Evolutionary conservation across 2,113 vertebrate species (phyloP), one percentile per base, ranked within the genome.

Genomic region (Panurus biarmicus): DNA sequence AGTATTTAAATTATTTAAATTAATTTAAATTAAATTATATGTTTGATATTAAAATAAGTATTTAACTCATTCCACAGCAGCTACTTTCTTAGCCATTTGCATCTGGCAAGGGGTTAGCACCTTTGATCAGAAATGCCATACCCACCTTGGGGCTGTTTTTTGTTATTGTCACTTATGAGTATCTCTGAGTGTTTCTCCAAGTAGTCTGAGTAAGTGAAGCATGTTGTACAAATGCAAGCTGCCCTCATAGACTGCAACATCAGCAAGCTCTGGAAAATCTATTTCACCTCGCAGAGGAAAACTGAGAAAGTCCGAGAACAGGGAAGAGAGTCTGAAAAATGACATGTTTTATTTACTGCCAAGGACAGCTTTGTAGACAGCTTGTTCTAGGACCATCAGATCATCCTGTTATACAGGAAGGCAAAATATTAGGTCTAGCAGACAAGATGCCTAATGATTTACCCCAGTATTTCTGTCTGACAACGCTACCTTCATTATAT

Each of bases 241-340:
- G 38, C 65, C 61, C 53, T 75, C 51, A 13, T 29, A 92, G 61
- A 53, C 48, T 87, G 73, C 90, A 81, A 90, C 45, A 84, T 90
- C 89, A 96, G 73, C 83, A 93, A 92, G 48, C 57, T 92, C 88
- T 78, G 40, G 75, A 77, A 83, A 90, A 75, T 74, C 7, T 88
- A 31, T 84, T 90, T 92, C 4, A 3, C 61, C 40, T 86, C 56
- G 20, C 62, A 67, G 65, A 83, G 28, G 22, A 90, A 86, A 78
- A 71, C 31, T 45, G 61, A 93, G 16, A 24, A 81, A 95, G 72
- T 67, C 65, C 26, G 65, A 81, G 61, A 92, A 67, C 31, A 92
- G 65, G 36, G 60, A 88, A 67, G 11, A 14, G 67, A 77, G n/a
- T 73, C 56, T 56, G 62, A 88, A 87, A 94, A 88, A 81, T 56